Evolutionary conservation across 2,888 invertebrate genomes (phyloP), one percentile per base, ranked within the genome.

Genomic region (Drosophila maculinotata): DNA sequence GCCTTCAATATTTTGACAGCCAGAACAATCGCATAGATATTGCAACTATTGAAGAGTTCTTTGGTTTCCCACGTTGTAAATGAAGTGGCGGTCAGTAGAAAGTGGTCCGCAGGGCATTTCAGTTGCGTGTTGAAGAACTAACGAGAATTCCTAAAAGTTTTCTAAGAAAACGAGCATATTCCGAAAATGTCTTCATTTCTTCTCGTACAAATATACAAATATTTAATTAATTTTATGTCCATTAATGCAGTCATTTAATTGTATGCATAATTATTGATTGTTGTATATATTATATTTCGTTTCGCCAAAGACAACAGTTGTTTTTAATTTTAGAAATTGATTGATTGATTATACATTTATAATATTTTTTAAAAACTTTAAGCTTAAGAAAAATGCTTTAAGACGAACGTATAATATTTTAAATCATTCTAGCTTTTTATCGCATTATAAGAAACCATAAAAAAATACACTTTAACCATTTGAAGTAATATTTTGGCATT

Each of bases 1-100:
- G 58, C 60, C 67, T 38, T 58, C 80, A 82, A 82, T 86, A 86
- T 82, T 82, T 76, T 82, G 81, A 82, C 81, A 82, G 72, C 59
- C 83, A 41, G 58, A 83, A 83, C 83, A 86, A 82, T 86, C 77
- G 69, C 71, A 35, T 69, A 52, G 67, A 66, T 58, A 81, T 60
- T 67, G 76, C 79, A 71, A 57, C 51, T 41, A 47, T 74, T 39
- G 75, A 49, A 33, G 45, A 20, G 20, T 31, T 45, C 45, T 45
- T 45, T 1, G 30, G 9, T 51, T 39, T 36, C 80, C 83, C 80
- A 80, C 80, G 79, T 68, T 62, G 38, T n/a, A 4, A 15, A 20
- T 70, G 30, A 53, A 62, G 60, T 74, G 62, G 44, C 54, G 33
- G 51, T 1, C 42, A 59, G 56, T 41, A 56, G 59, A 74, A 75